Percentiles rank a stretch among this genome's conserved stretches.
Conservation (phyloP, 2,113 vertebrate species). For the Nerophis ophidion region DNA sequence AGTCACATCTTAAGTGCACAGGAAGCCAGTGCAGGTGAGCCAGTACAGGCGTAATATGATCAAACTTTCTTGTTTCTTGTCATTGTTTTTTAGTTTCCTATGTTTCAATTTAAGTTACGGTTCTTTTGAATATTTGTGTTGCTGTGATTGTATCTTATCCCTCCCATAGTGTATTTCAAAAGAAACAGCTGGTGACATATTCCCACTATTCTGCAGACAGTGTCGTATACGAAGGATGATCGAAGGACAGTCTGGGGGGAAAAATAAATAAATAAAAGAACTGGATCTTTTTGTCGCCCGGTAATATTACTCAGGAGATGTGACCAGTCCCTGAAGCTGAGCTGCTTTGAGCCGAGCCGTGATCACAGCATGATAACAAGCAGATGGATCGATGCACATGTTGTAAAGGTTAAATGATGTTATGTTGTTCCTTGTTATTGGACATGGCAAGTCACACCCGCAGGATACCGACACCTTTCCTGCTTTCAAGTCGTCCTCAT, state of each 20-base stretch:
- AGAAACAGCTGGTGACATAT: conserved; percentile 44
- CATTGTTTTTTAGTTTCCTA: too few relatives aligned
- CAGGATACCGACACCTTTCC: conserved; percentile 65
- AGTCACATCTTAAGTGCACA: too few relatives aligned
- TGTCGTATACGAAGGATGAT: conserved; percentile 48
- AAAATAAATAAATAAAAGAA: conserved; percentile 34
- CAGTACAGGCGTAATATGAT: too few relatives aligned
- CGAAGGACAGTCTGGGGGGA: conserved; percentile 45
- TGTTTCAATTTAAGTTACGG: too few relatives aligned
- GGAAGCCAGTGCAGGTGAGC: too few relatives aligned
- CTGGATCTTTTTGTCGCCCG: conserved; percentile 60
- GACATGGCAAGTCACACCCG: conserved; percentile 55
- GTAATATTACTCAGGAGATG: conserved; percentile 55
- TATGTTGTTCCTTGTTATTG: conserved; percentile 71
- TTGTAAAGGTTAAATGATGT: conserved; percentile 83
- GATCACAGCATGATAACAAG: conserved; percentile 69
- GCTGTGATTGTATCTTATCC: conserved; percentile 62
- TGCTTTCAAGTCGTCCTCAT: conserved; percentile 29
- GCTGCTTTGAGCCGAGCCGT: conserved; percentile 60
- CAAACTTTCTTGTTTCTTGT: too few relatives aligned
- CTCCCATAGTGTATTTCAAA: conserved; percentile 55
- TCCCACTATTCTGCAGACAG: conserved; percentile 44
- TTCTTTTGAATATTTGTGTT: conserved; percentile 34
- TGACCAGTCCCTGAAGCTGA: conserved; percentile 56
- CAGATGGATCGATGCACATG: conserved; percentile 73